Evolutionary conservation across 2,888 invertebrate species (phyloP).

Genomic region (Tachina grossa): DNA sequence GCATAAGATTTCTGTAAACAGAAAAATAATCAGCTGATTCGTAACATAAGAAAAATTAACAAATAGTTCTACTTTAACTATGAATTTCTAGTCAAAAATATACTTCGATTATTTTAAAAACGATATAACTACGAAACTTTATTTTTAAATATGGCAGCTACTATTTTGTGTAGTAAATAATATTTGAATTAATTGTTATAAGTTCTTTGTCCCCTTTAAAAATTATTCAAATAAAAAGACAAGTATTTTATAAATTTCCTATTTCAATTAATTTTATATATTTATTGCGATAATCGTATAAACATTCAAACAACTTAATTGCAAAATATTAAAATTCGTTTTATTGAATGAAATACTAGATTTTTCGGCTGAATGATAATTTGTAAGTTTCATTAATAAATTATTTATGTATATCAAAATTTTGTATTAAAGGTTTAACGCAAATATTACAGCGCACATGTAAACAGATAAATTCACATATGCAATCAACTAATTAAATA

Average conservation of each 20-base stretch:
- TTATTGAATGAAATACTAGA: conserved; percentile 2
- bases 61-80: too few species aligned
- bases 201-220: too few species aligned
- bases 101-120: too few species aligned
- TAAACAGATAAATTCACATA: not conserved
- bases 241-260: not conserved
- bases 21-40: too few species aligned
- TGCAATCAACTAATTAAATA: not conserved
- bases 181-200: too few species aligned
- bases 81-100: too few species aligned
- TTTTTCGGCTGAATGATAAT: conserved; percentile 16
- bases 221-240: too few species aligned
- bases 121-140: too few species aligned
- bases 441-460: conserved; percentile 4
- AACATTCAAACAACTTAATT: conserved; percentile 12
- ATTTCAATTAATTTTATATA: not conserved
- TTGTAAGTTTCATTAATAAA: conserved; percentile 52
- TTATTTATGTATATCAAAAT: conserved; percentile 11
- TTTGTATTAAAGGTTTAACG: conserved; percentile 23
- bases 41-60: too few species aligned
- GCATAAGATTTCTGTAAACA: too few species aligned
- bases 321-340: conserved; percentile 10
- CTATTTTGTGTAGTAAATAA: too few species aligned
- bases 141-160: too few species aligned
- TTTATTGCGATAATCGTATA: not conserved